Base-by-base conservation (phyloP, 2,113 vertebrate genomes). In the Catharus bicknelli region DNA sequence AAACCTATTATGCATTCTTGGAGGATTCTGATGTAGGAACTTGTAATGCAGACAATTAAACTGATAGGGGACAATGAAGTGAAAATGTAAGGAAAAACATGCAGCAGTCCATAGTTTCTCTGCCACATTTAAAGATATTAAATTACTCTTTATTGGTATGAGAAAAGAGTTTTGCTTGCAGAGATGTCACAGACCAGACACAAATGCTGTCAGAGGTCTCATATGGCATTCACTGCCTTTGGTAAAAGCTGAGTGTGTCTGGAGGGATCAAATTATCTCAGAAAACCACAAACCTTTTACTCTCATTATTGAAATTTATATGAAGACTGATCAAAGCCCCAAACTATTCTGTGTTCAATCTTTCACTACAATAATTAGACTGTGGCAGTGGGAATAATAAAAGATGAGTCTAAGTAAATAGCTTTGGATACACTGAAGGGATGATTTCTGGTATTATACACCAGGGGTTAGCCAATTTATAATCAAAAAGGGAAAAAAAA, bases 281-380 rank as follows among this genome's bases (percentile, higher is more conserved):
- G 64, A 85, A 90, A 86, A 94, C 81, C 8, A 1, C 76, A 94
- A 92, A 87, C 91, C 90, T 87, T 93, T 90, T 90, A 92, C 74
- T 94, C 93, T 89, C 83, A 93, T 97, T 97, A 95, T 93, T 97
- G 88, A 97, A 96, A 93, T 91, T 84, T 92, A 94, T 95, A 94
- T 93, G 93, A 96, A 90, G 94, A 89, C 93, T 95, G 95, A 96
- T 96, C 95, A 97, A 95, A 96, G 94, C 86, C 93, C 89, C 90
- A 83, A 96, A 94, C 86, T 93, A 90, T 75, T 94, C 95, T 94
- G 89, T 90, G 93, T 91, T 96, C 96, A 96, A 78, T 92, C 83
- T 96, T 96, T 96, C 94, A 96, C 91, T 94, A 84, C 83, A 95
- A 94, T 97, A 97, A 97, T 96, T 97, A 97, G 94, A 95, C 91